Percentiles rank a stretch among this genome's conserved stretches.
Evolutionary conservation across 2,888 invertebrate genomes (phyloP).

Genomic region (Catocala sponsa): DNA sequence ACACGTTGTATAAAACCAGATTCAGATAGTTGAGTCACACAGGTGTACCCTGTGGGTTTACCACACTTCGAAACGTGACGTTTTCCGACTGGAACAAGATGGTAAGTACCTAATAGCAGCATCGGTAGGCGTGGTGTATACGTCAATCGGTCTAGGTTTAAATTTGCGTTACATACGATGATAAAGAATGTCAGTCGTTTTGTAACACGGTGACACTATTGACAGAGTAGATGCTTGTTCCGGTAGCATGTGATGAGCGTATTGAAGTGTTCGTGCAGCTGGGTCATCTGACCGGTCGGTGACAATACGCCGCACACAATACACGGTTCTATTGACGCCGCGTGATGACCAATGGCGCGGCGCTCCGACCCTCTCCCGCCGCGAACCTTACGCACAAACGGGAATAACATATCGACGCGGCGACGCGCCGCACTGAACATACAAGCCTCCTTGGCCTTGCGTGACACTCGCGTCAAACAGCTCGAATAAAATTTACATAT

Average conservation of each 20-base stretch:
- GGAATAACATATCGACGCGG: constrained; percentile 15
- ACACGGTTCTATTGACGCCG: constrained; percentile 64
- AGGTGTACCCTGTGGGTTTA: too few relatives aligned
- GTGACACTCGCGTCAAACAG: not conserved
- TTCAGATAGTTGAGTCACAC: too few relatives aligned
- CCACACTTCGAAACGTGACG: too few relatives aligned
- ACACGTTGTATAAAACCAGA: too few relatives aligned
- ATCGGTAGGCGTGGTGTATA: constrained; percentile 31
- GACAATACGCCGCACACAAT: constrained; percentile 71
- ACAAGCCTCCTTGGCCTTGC: not conserved
- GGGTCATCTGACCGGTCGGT: constrained; percentile 70
- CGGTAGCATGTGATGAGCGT: constrained; percentile 60
- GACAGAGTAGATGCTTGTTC: constrained; percentile 45
- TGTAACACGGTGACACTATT: constrained; percentile 38
- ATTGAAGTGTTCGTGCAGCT: constrained; percentile 64
- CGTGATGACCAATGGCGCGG: constrained; percentile 46
- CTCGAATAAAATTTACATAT: too few relatives aligned
- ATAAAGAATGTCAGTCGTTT: constrained; percentile 24
- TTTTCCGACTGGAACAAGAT: too few relatives aligned
- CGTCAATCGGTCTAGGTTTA: constrained; percentile 28
- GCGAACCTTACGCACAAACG: constrained; percentile 29
- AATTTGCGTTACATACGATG: constrained; percentile 31
- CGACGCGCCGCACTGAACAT: constrained; percentile 6
- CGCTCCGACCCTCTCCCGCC: constrained; percentile 34
- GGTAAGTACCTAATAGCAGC: not conserved